phyloP scores from a whole-genome alignment of 2,888 invertebrate genomes.

The Lasioglossum zephyrum region DNA sequence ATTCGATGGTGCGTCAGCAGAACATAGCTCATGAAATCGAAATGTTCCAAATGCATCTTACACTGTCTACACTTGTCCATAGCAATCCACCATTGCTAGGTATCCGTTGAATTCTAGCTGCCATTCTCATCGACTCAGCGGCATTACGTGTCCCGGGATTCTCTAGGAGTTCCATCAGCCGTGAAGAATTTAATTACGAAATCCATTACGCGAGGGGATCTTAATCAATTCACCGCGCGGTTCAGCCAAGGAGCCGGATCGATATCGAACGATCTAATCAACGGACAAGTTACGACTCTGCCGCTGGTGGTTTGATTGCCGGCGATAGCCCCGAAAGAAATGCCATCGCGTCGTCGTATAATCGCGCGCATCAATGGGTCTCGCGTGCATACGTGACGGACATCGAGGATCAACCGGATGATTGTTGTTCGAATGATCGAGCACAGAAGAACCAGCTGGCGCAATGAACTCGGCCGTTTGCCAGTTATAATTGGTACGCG shows the following conservation, averaged over 20 bases:
- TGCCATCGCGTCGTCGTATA: conserved; percentile 25
- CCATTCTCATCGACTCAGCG: neutral
- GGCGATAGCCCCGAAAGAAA: conserved; percentile 39
- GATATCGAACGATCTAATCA: conserved; percentile 25
- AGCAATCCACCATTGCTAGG: neutral
- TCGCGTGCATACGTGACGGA: conserved; percentile 43
- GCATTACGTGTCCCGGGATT: conserved; percentile 8
- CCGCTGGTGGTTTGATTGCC: conserved; percentile 12
- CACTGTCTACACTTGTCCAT: neutral
- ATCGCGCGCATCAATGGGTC: conserved; percentile 30
- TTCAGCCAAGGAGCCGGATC: neutral
- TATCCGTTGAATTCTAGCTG: neutral
- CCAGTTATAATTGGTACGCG: conserved; percentile 61
- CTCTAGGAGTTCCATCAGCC: conserved; percentile 19
- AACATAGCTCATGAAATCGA: neutral
- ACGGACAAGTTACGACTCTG: conserved; percentile 15
- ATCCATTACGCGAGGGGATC: conserved; percentile 13
- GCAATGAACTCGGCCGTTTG: conserved; percentile 60
- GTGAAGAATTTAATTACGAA: conserved; percentile 36
- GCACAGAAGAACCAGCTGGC: conserved; percentile 25
- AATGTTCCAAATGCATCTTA: neutral
- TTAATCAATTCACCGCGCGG: conserved; percentile 12
- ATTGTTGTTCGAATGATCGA: conserved; percentile 10
- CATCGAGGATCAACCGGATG: conserved; percentile 27
- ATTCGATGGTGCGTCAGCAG: neutral